Percentiles rank a stretch among this genome's conserved stretches.
phyloP scores from a whole-genome alignment of 2,888 invertebrate genomes.

The Calameuta idolon region DNA sequence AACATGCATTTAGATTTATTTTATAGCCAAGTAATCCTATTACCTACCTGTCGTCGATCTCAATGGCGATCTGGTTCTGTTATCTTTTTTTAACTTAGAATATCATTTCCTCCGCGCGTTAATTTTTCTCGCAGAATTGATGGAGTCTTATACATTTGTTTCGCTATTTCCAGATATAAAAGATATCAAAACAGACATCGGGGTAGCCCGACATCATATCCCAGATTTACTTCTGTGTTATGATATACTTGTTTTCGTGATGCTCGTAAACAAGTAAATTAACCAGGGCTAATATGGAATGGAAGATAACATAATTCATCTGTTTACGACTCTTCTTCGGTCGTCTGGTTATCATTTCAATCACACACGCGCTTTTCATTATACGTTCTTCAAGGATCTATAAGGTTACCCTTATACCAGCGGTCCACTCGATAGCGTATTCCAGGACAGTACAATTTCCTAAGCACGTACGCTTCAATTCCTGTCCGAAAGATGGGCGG shows the following conservation, averaged over 20 bases:
- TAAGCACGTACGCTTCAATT: conserved; percentile 4
- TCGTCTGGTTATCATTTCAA: background rate
- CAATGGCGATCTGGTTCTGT: background rate
- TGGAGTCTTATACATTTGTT: background rate
- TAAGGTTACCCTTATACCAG: background rate
- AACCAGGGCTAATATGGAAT: background rate
- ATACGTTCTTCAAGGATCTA: background rate
- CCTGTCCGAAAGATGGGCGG: background rate
- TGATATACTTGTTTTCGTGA: background rate
- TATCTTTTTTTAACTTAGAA: background rate
- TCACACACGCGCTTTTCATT: background rate
- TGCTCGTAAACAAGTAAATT: background rate
- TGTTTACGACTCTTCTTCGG: background rate
- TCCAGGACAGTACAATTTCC: conserved; percentile 1
- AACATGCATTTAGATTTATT: background rate
- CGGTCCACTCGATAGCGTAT: background rate
- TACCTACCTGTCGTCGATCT: background rate
- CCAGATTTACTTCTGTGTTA: background rate
- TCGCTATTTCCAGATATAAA: background rate
- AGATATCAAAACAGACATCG: background rate
- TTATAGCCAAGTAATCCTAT: background rate
- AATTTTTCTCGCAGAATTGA: background rate
- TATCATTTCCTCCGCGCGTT: background rate
- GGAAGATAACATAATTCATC: background rate
- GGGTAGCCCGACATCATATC: too few relatives aligned